Evolutionary conservation across 2,113 vertebrate species (phyloP).

Genomic region (Dinomys branickii): DNA sequence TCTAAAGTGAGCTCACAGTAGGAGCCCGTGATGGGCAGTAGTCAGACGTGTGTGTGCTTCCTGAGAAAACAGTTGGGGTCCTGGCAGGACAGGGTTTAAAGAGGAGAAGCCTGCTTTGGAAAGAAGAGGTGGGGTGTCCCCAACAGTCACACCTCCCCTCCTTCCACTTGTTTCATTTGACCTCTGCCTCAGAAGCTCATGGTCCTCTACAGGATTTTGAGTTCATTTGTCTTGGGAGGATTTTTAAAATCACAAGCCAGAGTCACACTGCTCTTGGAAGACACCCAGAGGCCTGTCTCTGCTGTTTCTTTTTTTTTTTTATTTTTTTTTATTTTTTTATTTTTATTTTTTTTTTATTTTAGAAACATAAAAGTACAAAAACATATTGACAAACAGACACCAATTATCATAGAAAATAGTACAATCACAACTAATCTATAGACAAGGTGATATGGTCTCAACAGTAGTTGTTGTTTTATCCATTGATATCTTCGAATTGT

Average conservation of each 20-base stretch:
- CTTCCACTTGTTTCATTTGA: background rate
- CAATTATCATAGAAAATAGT: too few species aligned
- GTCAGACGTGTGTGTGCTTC: rapidly evolving
- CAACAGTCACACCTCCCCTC: background rate
- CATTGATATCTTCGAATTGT: too few species aligned
- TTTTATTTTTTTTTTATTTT: too few species aligned
- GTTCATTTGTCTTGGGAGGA: background rate
- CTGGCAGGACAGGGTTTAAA: background rate
- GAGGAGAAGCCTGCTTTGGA: background rate
- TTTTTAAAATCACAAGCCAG: background rate
- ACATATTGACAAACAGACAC: too few species aligned
- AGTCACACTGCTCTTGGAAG: background rate
- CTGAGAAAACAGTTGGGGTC: background rate
- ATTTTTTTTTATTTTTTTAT: too few species aligned
- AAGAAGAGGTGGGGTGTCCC: background rate
- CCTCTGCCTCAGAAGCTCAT: background rate
- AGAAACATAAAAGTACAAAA: too few species aligned
- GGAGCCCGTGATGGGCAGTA: background rate
- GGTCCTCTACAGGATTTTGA: background rate
- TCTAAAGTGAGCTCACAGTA: background rate
- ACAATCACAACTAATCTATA: too few species aligned
- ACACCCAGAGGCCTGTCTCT: background rate
- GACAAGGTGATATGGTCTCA: too few species aligned
- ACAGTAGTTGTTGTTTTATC: too few species aligned
- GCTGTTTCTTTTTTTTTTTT: too few species aligned